Percentiles rank a stretch among this genome's conserved stretches.
phyloP scores from a whole-genome alignment of 1,140 invertebrate species.

The Araneus ventricosus region DNA sequence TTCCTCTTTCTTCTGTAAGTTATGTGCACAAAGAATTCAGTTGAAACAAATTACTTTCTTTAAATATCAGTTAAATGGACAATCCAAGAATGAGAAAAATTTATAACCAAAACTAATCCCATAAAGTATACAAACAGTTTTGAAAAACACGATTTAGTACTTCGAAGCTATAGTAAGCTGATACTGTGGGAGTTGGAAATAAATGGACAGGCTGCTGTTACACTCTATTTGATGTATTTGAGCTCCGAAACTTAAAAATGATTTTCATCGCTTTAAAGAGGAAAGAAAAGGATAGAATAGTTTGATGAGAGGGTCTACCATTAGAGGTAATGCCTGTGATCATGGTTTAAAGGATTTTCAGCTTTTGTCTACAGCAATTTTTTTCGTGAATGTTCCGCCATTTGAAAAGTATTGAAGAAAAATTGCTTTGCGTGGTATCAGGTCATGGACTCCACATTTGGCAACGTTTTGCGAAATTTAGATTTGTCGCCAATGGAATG shows the following conservation, averaged over 20 bases:
- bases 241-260: slow-evolving; percentile 23
- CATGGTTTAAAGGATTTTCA: slow-evolving; percentile 59
- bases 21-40: no score
- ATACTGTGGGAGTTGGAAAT: background rate
- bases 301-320: slow-evolving; percentile 25
- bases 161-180: background rate
- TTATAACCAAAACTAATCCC: no score
- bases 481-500: no score
- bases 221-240: background rate
- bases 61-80: no score
- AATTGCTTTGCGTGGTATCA: background rate
- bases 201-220: background rate
- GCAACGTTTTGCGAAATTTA: background rate
- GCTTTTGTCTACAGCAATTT: slow-evolving; percentile 3
- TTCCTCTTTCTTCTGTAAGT: no score
- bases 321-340: slow-evolving; percentile 50
- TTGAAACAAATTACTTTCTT: no score
- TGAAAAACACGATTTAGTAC: background rate
- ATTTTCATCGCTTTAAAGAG: slow-evolving; percentile 32
- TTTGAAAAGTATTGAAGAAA: slow-evolving; percentile 44
- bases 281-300: slow-evolving; percentile 30
- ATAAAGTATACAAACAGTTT: background rate
- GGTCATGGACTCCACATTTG: background rate
- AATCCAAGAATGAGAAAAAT: no score
- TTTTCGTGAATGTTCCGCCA: slow-evolving; percentile 42